Base-by-base conservation (phyloP, 1,140 invertebrate genomes). In the Pogonus chalceus region DNA sequence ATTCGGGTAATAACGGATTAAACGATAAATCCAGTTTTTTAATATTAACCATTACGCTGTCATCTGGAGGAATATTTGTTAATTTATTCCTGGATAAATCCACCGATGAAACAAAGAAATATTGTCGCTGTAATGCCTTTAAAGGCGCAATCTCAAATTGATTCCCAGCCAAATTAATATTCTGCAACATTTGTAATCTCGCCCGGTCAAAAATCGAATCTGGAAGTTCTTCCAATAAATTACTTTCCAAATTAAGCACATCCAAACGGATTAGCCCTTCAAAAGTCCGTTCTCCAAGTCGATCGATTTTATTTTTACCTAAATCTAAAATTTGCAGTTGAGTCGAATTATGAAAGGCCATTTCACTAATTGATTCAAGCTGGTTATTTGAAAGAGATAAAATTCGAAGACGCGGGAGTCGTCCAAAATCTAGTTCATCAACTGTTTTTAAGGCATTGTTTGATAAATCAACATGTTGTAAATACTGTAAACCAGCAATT, bases 331-430 rank as follows among this genome's bases (percentile, higher is more conserved):
- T 63, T 66, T 93, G 90, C 51, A 94, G 74, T 70, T 92, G 90
- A 0, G 88, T 84, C 0, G 90, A 94, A 65, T 94, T 94, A 59
- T 91, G 84, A 67, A 94, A 94, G 0, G 89, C 85, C 72, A 88
- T 83, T 72, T 91, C 88, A 57, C 84, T 85, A 10, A 95, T 79
- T 52, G 79, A 78, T 62, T 89, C 87, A 56, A 95, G 77, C 58
- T 81, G 71, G 65, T 94, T 94, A 53, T 81, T 65, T 0, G 82
- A 78, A 10, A 94, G 66, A 56, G 84, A 71, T 21, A 95, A 66
- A 1, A 74, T 72, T 52, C 82, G 75, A 1, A 94, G 69, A 51
- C 82, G 75, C 2, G 83, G 83, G 22, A 92, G 72, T 43, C 88
- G 80, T 0, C 89, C 83, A 69, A 93, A 94, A 61, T 90, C 85